phyloP scores from a whole-genome alignment of 2,888 invertebrate species.

The Mylabris sibirica region DNA sequence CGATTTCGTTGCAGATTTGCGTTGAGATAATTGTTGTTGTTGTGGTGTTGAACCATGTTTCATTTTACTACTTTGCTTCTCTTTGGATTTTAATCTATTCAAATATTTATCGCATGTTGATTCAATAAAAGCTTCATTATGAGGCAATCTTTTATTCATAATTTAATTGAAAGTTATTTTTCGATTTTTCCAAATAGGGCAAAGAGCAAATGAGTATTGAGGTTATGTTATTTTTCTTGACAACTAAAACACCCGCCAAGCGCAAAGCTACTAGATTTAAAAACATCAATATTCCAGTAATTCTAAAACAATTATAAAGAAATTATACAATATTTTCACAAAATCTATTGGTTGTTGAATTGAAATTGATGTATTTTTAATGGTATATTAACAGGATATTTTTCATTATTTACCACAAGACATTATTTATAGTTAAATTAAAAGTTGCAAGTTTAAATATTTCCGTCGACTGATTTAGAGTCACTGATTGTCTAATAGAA shows the following conservation, averaged over 20 bases:
- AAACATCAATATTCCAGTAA: neutral
- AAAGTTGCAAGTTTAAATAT: neutral
- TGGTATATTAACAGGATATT: neutral
- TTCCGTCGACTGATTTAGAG: neutral
- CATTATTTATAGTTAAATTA: neutral
- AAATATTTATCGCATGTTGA: conserved; percentile 10
- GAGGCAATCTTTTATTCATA: neutral
- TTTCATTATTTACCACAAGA: neutral
- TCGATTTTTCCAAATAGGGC: neutral
- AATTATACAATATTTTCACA: neutral
- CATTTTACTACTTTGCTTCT: neutral
- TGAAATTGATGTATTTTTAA: neutral
- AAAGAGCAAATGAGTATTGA: neutral
- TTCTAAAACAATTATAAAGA: neutral
- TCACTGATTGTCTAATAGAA: neutral
- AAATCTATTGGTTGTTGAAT: neutral
- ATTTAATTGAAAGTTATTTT: neutral
- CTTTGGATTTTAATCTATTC: neutral
- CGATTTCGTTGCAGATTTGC: conserved; percentile 18
- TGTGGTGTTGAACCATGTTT: neutral
- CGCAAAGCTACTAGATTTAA: neutral
- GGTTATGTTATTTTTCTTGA: neutral
- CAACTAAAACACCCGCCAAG: neutral
- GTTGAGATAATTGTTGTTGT: neutral
- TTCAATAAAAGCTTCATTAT: neutral